Evolutionary conservation across 2,113 vertebrate genomes (phyloP), one percentile per base, ranked within the genome.

Genomic region (Tympanuchus pallidicinctus): DNA sequence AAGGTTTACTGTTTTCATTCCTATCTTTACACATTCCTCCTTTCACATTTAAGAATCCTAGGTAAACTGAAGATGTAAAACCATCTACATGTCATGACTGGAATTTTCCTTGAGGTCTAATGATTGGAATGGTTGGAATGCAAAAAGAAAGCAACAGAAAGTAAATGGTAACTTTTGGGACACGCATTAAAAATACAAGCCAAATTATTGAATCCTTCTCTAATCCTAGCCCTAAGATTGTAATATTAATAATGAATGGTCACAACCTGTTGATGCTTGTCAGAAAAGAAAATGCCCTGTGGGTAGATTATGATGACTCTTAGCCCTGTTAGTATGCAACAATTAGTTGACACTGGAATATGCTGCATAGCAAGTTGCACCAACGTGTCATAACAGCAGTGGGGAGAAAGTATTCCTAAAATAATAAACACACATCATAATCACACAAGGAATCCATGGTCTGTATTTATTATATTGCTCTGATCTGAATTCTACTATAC

Each of bases 321-420:
- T 84, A 78, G 70, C 54, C n/a, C 15, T 52, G 3, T 40, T 19
- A 85, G 74, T 94, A 91, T 95, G 90, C 57, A 95, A 70, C 75
- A 92, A 77, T 91, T 93, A 92, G 79, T 69, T 59, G 59, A 47
- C 81, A 63, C 36, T 59, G 54, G 67, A 95, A 89, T 91, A 91
- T 95, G 92, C 48, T 78, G 92, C 71, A 86, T 15, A 89, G 60
- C 94, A 59, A 92, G 93, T 82, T 92, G 40, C 42, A 82, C 64
- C 36, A 80, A 89, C 25, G 45, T 0, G 0, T 66, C 52, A 36
- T 86, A 95, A 91, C 65, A 89, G 63, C 75, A 95, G 59, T 1
- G 1, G 45, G 54, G 45, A 87, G 36, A 92, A 87, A 91, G 38
- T 72, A 89, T 82, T 80, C 66, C n/a, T 88, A 72, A 90, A 91